A percentile compares a stretch with the other conserved stretches of the same genome.
Evolutionary conservation across 1,140 invertebrate species (phyloP).

Genomic region (Episyrphus balteatus): DNA sequence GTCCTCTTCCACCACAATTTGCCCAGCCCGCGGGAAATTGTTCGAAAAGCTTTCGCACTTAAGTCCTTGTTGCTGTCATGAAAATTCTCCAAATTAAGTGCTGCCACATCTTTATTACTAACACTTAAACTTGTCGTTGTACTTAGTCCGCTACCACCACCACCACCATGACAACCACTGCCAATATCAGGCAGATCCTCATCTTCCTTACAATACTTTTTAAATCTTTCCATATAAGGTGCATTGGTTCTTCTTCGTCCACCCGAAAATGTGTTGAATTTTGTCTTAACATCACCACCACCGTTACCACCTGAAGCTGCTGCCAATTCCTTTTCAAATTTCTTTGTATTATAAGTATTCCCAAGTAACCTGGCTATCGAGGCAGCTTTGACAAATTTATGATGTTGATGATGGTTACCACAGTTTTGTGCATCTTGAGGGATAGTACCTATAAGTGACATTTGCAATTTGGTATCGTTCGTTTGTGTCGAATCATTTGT

Average conservation of each 20-base stretch:
- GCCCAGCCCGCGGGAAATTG: constrained; percentile 42
- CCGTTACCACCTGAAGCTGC: constrained; percentile 13
- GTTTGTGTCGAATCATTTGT: no score
- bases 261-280: constrained; percentile 25
- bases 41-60: constrained; percentile 42
- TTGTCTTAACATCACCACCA: constrained; percentile 5
- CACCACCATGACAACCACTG: constrained; percentile 12
- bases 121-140: constrained; percentile 8
- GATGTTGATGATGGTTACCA: constrained; percentile 9
- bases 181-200: constrained; percentile 17
- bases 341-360: constrained; percentile 34
- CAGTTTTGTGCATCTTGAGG: no score
- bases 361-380: constrained; percentile 30
- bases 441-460: no score
- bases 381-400: constrained; percentile 32
- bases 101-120: constrained; percentile 3
- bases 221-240: constrained; percentile 31
- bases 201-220: constrained; percentile 30
- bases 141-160: constrained; percentile 20
- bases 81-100: constrained; percentile 7
- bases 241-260: constrained; percentile 19
- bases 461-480: no score
- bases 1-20: constrained; percentile 56
- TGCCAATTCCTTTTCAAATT: constrained; percentile 27
- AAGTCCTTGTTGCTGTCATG: constrained; percentile 33